Conservation (phyloP, 2,113 vertebrate species). For the Plectropomus leopardus region DNA sequence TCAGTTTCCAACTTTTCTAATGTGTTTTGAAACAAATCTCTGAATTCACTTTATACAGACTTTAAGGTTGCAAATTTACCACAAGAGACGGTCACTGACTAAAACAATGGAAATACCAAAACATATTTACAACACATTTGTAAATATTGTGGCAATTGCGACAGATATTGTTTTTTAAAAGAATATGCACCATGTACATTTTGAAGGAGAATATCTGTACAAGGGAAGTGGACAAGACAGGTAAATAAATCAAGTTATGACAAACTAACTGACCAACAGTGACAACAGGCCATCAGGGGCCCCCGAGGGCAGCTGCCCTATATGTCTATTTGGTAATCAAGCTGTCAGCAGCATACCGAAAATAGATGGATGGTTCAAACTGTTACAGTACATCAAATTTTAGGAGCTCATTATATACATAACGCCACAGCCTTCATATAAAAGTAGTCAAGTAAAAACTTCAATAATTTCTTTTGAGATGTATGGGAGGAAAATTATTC, state of each 20-base stretch:
- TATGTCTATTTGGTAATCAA: slow-evolving; percentile 1
- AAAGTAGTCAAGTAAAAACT: background rate
- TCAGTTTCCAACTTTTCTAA: too few species aligned
- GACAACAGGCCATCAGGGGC: background rate
- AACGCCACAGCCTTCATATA: background rate
- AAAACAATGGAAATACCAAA: too few species aligned
- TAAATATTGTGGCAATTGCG: too few species aligned
- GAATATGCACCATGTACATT: background rate
- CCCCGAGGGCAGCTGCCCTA: background rate
- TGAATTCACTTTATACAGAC: too few species aligned
- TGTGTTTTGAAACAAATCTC: too few species aligned
- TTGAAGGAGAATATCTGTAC: background rate
- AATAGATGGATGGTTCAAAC: background rate
- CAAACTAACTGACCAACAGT: background rate
- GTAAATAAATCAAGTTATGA: background rate
- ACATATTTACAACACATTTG: too few species aligned
- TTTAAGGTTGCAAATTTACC: too few species aligned
- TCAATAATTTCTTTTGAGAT: background rate
- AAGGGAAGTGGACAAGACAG: background rate
- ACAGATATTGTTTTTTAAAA: background rate
- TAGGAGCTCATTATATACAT: background rate
- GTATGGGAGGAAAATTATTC: background rate
- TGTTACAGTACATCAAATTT: background rate
- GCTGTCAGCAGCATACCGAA: background rate
- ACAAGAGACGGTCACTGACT: too few species aligned